A percentile compares a stretch with the other conserved stretches of the same genome.
These are phyloP conservation scores for Zosterops hypoxanthus DNA, from an alignment of 2,113 vertebrate species.

Conservation along the genomic window DNA sequence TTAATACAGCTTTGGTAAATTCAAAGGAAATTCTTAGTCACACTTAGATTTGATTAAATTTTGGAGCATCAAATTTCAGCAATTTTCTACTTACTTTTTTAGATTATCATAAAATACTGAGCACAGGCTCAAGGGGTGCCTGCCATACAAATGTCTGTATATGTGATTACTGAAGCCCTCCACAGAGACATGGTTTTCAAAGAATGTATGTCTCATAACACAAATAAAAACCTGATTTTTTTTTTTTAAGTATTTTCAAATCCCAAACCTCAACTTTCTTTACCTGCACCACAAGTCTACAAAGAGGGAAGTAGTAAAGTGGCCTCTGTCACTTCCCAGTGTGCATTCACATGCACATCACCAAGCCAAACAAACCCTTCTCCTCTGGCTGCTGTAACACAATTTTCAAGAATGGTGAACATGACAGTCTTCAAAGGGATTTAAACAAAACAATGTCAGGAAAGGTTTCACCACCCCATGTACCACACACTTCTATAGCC, in stretches of 20 bases:
- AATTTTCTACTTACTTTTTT: neutral
- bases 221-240: neutral
- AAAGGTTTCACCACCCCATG: neutral
- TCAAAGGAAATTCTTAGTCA: neutral
- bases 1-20: neutral
- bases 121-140: neutral
- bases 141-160: neutral
- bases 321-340: neutral
- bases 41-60: neutral
- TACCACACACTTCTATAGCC: neutral
- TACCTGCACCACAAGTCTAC: neutral
- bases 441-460: slow-evolving; percentile 35
- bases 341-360: neutral
- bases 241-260: neutral
- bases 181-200: neutral
- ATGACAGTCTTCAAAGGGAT: slow-evolving; percentile 26
- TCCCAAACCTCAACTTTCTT: neutral
- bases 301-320: neutral
- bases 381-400: neutral
- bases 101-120: neutral
- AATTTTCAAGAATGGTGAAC: slow-evolving; percentile 26
- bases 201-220: neutral
- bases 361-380: neutral
- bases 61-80: neutral
- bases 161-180: neutral